Base-by-base conservation (phyloP, 2,888 invertebrate genomes). In the Saturnia japonica region DNA sequence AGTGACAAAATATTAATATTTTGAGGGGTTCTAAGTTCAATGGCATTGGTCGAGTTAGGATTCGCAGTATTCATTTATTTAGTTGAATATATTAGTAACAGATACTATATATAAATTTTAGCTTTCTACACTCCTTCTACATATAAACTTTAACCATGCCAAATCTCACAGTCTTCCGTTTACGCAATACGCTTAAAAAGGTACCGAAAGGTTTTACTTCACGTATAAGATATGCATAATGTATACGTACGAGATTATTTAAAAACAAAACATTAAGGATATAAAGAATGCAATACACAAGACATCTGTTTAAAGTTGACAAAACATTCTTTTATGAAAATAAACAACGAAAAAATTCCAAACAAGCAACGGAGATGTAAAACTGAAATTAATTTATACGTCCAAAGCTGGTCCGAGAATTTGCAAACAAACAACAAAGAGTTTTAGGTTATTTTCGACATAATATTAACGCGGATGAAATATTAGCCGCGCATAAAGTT, bases 401-500 rank as follows among this genome's bases (percentile, higher is more conserved):
- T 75, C 77, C 84, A 83, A 83, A 84, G 82, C 76, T 70, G 64
- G 72, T 73, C 74, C 73, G 70, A 89, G 89, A 88, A 90, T 90
- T 84, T 82, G 77, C 78, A 80, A 82, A 84, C 85, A 83, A 86
- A 85, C 81, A 86, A 87, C 88, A 89, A 91, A 91, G 88, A 88
- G 85, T 80, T 83, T 77, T 77, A 76, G 47, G 51, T 69, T 70
- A 67, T 77, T 77, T n/a, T 70, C 68, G 72, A 75, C 64, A 40
- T 40, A 40, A 77, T 77, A 76, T 89, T 80, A 86, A 74, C 77
- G 77, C 81, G 77, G 77, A 74, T 90, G 89, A 91, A 91, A 91
- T 91, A 90, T 90, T 87, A 90, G 82, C 85, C 77, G 81, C 77
- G 82, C 77, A 76, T 79, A 82, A 90, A 90, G 85, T 88, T 87